Conservation (phyloP, 2,113 vertebrate genomes). For the Steatornis caripensis region DNA sequence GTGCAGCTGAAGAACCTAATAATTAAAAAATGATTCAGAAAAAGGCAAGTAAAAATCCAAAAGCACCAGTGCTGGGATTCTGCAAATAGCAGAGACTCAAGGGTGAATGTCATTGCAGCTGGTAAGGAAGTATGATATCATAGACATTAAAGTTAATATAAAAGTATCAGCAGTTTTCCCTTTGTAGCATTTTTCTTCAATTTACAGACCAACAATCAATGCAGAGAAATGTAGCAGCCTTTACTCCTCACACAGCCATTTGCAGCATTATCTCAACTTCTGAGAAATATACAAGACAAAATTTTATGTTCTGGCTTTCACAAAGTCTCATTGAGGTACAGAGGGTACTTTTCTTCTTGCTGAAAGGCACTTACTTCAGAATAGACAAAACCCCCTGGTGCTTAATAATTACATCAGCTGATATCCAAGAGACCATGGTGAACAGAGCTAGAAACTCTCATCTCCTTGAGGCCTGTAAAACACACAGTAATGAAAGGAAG, state of each 20-base stretch:
- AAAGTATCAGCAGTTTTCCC: not conserved
- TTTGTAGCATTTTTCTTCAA: not conserved
- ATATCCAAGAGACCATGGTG: not conserved
- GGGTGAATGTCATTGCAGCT: not conserved
- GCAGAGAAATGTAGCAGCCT: not conserved
- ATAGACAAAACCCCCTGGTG: not conserved
- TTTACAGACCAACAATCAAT: not conserved
- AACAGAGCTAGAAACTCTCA: not conserved
- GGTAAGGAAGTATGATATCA: not conserved
- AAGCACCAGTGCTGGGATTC: not conserved
- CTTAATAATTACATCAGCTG: not conserved
- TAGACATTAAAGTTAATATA: not conserved
- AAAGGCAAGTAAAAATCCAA: not conserved
- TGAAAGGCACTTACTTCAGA: not conserved
- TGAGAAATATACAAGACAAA: not conserved
- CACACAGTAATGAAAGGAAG: not conserved
- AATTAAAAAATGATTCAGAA: not conserved
- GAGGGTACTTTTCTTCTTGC: not conserved
- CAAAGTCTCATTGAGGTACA: not conserved
- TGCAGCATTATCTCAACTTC: not conserved
- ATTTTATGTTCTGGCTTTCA: not conserved
- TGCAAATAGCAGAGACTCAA: not conserved
- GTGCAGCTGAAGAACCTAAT: not conserved
- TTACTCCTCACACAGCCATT: not conserved
- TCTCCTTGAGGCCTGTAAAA: not conserved